Percentiles rank a stretch among this genome's conserved stretches.
Evolutionary conservation across 37 sponge, comb jelly and placozoan genomes (phyloP).

Genomic region (Dysidea cf. avara): DNA sequence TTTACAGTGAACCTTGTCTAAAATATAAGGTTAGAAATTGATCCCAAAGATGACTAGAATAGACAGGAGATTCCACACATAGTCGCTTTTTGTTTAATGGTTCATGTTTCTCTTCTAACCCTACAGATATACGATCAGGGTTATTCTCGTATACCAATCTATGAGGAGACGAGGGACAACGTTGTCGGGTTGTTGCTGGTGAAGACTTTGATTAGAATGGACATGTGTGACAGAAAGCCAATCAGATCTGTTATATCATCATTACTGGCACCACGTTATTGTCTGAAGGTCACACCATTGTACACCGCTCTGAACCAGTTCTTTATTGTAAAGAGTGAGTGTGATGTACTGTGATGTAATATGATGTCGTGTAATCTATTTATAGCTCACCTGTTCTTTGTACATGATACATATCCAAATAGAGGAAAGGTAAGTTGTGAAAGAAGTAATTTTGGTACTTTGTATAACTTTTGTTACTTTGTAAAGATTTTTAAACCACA

Average conservation of each 20-base stretch:
- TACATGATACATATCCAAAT: slow-evolving; percentile 30
- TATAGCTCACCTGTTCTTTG: slow-evolving; percentile 65
- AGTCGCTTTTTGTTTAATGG: neutral
- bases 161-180: slow-evolving; percentile 26
- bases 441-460: too few species aligned
- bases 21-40: neutral
- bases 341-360: too few species aligned
- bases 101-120: neutral
- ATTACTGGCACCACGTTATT: slow-evolving; percentile 52
- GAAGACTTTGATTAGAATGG: slow-evolving; percentile 69
- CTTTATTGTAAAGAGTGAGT: slow-evolving; percentile 77
- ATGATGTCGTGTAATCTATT: neutral
- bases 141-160: slow-evolving; percentile 78
- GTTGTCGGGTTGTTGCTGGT: slow-evolving; percentile 72
- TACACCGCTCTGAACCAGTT: slow-evolving; percentile 75
- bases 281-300: slow-evolving; percentile 58
- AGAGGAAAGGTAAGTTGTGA: slow-evolving; percentile 32
- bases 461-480: too few species aligned
- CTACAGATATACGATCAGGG: slow-evolving; percentile 47
- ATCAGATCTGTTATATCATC: slow-evolving; percentile 38
- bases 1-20: neutral
- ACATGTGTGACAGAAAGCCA: slow-evolving; percentile 50
- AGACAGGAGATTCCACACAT: too few species aligned
- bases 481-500: too few species aligned
- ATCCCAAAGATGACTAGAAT: too few species aligned